Base-by-base conservation (phyloP, 2,113 vertebrate genomes). In the Rhadina sibilatrix region DNA sequence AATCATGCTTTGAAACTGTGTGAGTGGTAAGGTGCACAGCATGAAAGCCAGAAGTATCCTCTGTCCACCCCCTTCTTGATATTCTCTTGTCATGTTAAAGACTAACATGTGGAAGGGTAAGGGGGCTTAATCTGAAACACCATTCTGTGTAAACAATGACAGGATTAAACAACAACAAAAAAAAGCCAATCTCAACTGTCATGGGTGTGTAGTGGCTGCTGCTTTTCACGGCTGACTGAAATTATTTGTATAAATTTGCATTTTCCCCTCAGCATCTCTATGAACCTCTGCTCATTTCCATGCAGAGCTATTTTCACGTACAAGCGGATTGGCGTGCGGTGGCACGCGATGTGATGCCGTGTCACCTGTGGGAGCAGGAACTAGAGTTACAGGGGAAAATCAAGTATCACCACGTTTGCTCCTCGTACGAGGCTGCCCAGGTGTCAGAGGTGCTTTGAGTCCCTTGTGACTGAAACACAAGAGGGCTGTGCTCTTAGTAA, bases 1-100 rank as follows among this genome's bases (percentile, higher is more conserved):
- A 61, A 49, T 35, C 0, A 2, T 64, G 42, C 53, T 78, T 91
- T 33, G 31, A 81, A 87, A 24, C 37, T 87, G 24, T 31, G 49
- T 33, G 42, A 93, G 59, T n/a, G 23, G 31, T 75, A 46, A 64
- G 38, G 35, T 71, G 69, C 44, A 52, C 37, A 66, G 61, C 70
- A 47, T 50, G 35, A 83, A 94, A 91, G 46, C 27, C 25, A 10
- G 52, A 69, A 69, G 54, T 86, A 74, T 82, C 49, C n/a, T 57
- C 35, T 56, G 20, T 70, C 64, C 53, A 44, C n/a, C 11, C 23
- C 17, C 12, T 77, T 80, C 44, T 78, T 65, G 64, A 21, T 64
- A 68, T 94, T 97, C 68, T 61, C 70, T 96, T 95, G 78, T 96
- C 60, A 63, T 81, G 64, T 81, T 96, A 87, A 90, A 86, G 90